phyloP scores from a whole-genome alignment of 2,113 vertebrate genomes.

The Panurus biarmicus region DNA sequence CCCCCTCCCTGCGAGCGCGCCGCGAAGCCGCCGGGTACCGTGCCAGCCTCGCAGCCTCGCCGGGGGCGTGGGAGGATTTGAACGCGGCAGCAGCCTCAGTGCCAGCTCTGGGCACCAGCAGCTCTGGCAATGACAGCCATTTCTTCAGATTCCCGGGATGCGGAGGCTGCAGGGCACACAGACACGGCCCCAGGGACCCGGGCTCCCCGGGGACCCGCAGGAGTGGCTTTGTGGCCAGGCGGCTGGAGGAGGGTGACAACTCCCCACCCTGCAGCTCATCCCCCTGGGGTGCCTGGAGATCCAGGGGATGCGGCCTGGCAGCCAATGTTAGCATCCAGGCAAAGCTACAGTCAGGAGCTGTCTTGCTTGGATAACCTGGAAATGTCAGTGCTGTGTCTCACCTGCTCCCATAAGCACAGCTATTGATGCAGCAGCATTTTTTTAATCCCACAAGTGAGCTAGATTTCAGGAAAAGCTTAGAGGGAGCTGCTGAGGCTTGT shows the following conservation, averaged over 20 bases:
- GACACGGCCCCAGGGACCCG: fast-evolving
- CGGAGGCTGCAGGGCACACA: fast-evolving
- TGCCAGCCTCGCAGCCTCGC: not conserved
- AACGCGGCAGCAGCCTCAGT: fast-evolving
- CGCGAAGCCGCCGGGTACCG: not conserved
- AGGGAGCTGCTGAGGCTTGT: not conserved
- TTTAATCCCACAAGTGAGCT: not conserved
- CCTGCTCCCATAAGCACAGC: not conserved
- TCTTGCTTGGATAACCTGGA: not conserved
- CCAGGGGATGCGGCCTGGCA: fast-evolving
- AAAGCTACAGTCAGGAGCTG: not conserved
- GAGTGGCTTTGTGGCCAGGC: fast-evolving
- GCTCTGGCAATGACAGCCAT: not conserved
- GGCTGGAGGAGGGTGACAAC: not conserved
- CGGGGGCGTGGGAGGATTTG: constrained; percentile 15
- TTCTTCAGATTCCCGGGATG: not conserved
- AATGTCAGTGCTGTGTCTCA: not conserved
- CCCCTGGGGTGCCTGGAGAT: fast-evolving
- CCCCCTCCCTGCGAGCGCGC: fast-evolving
- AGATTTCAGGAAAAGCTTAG: constrained; percentile 22
- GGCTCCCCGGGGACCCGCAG: fast-evolving
- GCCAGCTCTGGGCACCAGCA: constrained; percentile 3
- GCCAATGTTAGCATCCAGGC: not conserved
- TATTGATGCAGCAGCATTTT: not conserved
- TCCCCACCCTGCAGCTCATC: not conserved